Percentiles rank a stretch among this genome's conserved stretches.
phyloP scores from a whole-genome alignment of 2,888 invertebrate species.

The Philereme vetulata region DNA sequence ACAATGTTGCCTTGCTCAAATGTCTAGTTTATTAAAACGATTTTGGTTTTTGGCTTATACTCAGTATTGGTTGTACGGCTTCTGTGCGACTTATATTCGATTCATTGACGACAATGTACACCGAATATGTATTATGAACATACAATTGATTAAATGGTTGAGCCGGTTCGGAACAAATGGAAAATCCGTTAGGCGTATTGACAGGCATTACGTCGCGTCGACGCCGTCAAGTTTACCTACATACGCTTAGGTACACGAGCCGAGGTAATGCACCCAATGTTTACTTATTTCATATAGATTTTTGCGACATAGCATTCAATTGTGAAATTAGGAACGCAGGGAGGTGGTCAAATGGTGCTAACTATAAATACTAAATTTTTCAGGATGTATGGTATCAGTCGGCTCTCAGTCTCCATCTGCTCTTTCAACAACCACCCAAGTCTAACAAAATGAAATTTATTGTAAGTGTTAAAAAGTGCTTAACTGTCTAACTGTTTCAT shows the following conservation, averaged over 20 bases:
- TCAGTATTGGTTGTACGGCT: too few relatives aligned
- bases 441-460: slow-evolving; percentile 72
- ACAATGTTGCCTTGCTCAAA: too few relatives aligned
- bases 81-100: too few relatives aligned
- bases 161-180: slow-evolving; percentile 64
- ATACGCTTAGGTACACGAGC: slow-evolving; percentile 43
- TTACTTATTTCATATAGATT: slow-evolving; percentile 81
- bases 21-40: too few relatives aligned
- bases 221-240: slow-evolving; percentile 64
- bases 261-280: slow-evolving; percentile 78
- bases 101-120: too few relatives aligned
- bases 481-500: not conserved
- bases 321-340: slow-evolving; percentile 69
- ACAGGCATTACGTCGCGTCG: slow-evolving; percentile 66
- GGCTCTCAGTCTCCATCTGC: slow-evolving; percentile 57
- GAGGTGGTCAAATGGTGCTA: slow-evolving; percentile 67
- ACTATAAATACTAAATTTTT: slow-evolving; percentile 76
- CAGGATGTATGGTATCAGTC: slow-evolving; percentile 72
- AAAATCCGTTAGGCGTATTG: slow-evolving; percentile 72
- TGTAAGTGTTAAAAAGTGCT: slow-evolving; percentile 64
- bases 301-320: slow-evolving; percentile 72
- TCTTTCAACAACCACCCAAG: slow-evolving; percentile 55
- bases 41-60: too few relatives aligned
- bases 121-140: slow-evolving; percentile 14
- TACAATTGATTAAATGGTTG: slow-evolving; percentile 46